Base-by-base conservation (phyloP, 2,113 vertebrate species). In the Leiothrix lutea region DNA sequence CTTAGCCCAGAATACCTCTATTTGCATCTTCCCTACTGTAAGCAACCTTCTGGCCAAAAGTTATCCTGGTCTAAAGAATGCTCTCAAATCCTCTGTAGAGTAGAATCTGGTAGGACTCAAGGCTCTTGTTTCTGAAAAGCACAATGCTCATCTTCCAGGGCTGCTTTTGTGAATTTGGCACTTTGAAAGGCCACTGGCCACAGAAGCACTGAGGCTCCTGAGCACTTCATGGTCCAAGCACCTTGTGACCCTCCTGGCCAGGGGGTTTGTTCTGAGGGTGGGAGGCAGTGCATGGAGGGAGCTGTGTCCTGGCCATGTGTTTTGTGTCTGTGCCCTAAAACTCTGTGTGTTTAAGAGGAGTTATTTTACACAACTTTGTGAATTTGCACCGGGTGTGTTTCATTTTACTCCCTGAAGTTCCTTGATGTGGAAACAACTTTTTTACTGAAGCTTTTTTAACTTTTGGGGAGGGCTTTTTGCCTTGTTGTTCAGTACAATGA, bases 261-360 rank as follows among this genome's bases (percentile, higher is more conserved):
- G 38, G 35, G 16, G 3, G 12, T 2, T 12, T 79, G 24, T 44
- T 60, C 15, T 56, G 77, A 67, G 40, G 29, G 14, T 44, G 54
- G 36, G 25, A 71, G 35, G 6, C 2, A 2, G 22, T 35, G 18
- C 23, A 4, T 6, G 6, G 40, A 42, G 33, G 29, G 26, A 56
- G 16, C 57, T 71, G 19, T 1, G 0, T 82, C 66, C 54, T 44
- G 24, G 12, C 61, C 56, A 12, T 0, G 0, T 4, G 4, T 35
- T 65, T 21, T 15, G 18, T 51, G 25, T 50, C 47, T 1, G 1
- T 58, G 50, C 9, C 28, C 2, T 29, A 28, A 60, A 62, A 7
- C 26, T 10, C 9, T 6, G 1, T 40, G 35, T 45, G 8, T 56
- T 82, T 75, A 33, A 45, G 18, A 28, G 18, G 26, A 36, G 19